phyloP scores from a whole-genome alignment of 2,113 vertebrate genomes.

The Gorsachius goisagi region DNA sequence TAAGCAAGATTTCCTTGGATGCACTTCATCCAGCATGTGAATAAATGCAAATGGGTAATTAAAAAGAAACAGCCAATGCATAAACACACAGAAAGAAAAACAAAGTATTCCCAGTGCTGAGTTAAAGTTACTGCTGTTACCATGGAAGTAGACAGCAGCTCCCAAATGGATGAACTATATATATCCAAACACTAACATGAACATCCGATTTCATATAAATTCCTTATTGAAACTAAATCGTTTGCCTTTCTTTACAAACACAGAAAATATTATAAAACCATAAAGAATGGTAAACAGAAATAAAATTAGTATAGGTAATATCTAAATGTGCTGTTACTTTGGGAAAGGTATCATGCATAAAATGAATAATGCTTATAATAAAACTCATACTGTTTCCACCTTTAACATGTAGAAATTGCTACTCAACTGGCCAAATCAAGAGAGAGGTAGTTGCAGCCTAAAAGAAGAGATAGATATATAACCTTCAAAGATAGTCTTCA shows the following conservation, averaged over 20 bases:
- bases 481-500: slow-evolving; percentile 45
- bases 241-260: background rate
- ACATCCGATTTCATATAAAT: background rate
- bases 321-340: slow-evolving; percentile 19
- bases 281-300: background rate
- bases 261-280: background rate
- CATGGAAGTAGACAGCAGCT: slow-evolving; percentile 54
- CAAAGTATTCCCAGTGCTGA: slow-evolving; percentile 54
- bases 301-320: slow-evolving; percentile 22
- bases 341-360: slow-evolving; percentile 51
- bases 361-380: slow-evolving; percentile 46
- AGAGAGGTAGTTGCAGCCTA: slow-evolving; percentile 48
- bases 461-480: slow-evolving; percentile 60
- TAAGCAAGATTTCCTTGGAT: background rate
- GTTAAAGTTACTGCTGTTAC: slow-evolving; percentile 67
- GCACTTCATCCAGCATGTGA: background rate
- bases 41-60: background rate
- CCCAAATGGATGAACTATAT: slow-evolving; percentile 40
- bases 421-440: slow-evolving; percentile 56
- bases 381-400: slow-evolving; percentile 55
- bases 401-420: slow-evolving; percentile 61
- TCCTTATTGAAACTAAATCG: background rate
- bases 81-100: background rate
- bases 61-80: background rate
- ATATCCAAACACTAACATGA: background rate